phyloP scores from a whole-genome alignment of 2,888 invertebrate genomes.

The Syrphus vitripennis region DNA sequence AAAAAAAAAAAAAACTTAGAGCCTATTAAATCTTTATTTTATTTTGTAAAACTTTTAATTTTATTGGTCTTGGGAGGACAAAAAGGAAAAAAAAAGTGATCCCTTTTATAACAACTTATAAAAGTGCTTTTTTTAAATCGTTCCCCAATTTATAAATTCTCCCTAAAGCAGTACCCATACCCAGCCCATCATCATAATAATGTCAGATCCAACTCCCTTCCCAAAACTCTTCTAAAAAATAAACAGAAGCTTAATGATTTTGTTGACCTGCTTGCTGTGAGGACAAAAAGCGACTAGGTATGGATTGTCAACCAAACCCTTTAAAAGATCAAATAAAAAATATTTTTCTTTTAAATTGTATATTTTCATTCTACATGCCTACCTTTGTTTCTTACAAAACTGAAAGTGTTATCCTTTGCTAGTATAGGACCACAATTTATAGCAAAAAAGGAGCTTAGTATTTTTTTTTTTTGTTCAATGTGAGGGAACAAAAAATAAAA shows the following conservation, averaged over 20 bases:
- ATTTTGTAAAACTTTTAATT: slow-evolving; percentile 11
- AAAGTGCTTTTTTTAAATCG: not conserved
- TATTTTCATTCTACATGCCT: not conserved
- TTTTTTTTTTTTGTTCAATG: slow-evolving; percentile 20
- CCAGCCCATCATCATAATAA: not conserved
- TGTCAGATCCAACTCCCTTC: not conserved
- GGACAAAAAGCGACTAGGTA: not conserved
- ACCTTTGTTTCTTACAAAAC: not conserved
- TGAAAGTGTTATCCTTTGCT: not conserved
- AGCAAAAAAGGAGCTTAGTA: not conserved
- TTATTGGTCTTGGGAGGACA: not conserved
- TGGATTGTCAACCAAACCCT: not conserved
- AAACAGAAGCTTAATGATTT: not conserved
- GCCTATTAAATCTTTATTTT: slow-evolving; percentile 7
- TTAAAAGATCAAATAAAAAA: not conserved
- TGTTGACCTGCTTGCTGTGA: not conserved
- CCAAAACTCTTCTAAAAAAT: not conserved
- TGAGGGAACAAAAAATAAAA: slow-evolving; percentile 9
- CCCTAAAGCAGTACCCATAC: not conserved
- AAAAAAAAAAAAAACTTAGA: not conserved
- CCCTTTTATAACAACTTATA: slow-evolving; percentile 2
- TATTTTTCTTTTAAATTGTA: not conserved
- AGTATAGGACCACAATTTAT: not conserved
- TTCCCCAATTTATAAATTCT: not conserved
- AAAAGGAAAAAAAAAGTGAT: not conserved